Base-by-base conservation (phyloP, 2,797 vertebrate species). In the Pangasius sanitwongsei region DNA sequence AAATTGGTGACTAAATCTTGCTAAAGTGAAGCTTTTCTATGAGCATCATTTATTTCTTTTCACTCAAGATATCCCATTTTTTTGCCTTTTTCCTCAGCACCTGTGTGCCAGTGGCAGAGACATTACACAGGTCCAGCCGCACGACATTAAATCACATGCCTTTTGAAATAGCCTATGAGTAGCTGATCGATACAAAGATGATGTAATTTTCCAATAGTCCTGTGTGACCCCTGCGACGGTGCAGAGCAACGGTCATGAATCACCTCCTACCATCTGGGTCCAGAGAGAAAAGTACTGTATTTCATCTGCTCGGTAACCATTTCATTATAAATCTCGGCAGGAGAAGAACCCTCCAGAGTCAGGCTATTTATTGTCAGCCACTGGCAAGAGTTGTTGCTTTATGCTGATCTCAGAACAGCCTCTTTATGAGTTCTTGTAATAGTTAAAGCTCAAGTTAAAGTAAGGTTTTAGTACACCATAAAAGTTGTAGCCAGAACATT, bases 101-200 rank as follows among this genome's bases (percentile, higher is more conserved):
- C 86, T 61, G 48, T 23, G 72, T 70, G 61, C 61, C 87, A 84
- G 41, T 89, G 81, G 86, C 81, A 80, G 81, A n/a, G 37, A 37
- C 53, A 50, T 85, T 87, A 53, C 86, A n/a, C 61, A n/a, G 28
- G 82, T 70, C 81, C 72, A 84, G 74, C 16, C 53, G 34, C 75
- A 23, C 13, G 15, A 13, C 82, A 75, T 87, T 89, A 89, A 89
- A 89, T 89, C 82, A 85, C 44, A 57, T 0, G 31, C 65, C 53
- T 70, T 89, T 72, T 89, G 53, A 87, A 92, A 93, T 92, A 80
- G 90, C 67, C 90, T 89, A 86, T 89, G 88, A 91, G 78, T 89
- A 91, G 91, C 87, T 89, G 92, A 95, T 96, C 94, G 92, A 95
- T 95, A 93, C 81, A 87, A 88, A 44, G 88, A 93, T 94, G 94